Conservation (phyloP, 2,797 vertebrate species). For the Crocidura indochinensis region DNA sequence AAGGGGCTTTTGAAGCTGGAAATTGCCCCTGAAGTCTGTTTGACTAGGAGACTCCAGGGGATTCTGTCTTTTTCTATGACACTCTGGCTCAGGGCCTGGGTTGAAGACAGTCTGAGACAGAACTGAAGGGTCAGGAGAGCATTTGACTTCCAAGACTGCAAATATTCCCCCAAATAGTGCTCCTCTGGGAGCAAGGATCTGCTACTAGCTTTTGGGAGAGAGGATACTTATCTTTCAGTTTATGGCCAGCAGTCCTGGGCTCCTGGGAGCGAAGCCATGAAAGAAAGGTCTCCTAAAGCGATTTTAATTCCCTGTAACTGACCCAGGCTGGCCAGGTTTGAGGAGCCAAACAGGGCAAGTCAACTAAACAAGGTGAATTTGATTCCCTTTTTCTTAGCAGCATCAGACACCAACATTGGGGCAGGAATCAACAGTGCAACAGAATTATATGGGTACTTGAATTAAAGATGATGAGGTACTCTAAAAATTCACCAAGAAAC, state of each 20-base stretch:
- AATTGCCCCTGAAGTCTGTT: not conserved
- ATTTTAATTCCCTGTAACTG: not conserved
- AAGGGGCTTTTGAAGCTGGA: not conserved
- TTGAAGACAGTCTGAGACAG: too few relatives aligned
- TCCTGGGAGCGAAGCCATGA: not conserved
- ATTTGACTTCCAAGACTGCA: not conserved
- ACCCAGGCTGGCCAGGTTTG: not conserved
- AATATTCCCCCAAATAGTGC: not conserved
- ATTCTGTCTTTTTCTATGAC: not conserved
- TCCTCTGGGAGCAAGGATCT: not conserved
- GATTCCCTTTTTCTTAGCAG: constrained; percentile 7
- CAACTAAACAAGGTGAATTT: not conserved
- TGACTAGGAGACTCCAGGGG: not conserved
- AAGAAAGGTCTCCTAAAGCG: not conserved
- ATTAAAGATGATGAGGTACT: constrained; percentile 72
- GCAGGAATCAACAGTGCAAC: constrained; percentile 43
- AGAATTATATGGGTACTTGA: constrained; percentile 52
- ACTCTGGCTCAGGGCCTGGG: too few relatives aligned
- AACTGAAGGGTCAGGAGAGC: not conserved
- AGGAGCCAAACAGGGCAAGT: not conserved
- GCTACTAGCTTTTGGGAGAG: constrained; percentile 2
- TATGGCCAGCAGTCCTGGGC: not conserved
- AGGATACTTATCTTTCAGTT: not conserved
- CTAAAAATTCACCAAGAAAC: constrained; percentile 69
- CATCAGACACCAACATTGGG: not conserved